Evolutionary conservation across 2,113 vertebrate genomes (phyloP).

Genomic region (Canis aureus): DNA sequence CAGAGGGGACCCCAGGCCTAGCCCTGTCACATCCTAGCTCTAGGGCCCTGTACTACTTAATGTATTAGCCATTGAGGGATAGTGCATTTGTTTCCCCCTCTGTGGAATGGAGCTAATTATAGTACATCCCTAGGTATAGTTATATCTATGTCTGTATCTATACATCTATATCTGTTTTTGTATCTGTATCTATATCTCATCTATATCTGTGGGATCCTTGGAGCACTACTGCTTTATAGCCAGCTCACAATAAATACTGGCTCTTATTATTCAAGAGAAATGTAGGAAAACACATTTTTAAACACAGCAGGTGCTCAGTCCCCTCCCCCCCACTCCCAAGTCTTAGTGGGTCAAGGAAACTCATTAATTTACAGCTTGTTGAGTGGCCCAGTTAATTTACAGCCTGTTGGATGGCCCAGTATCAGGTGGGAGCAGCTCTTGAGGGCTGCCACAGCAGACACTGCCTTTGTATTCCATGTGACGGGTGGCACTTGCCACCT

Average conservation of each 20-base stretch:
- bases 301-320: background rate
- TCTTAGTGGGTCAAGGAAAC: background rate
- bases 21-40: background rate
- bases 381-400: background rate
- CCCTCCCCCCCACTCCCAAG: no score
- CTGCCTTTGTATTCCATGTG: fast-evolving
- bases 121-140: background rate
- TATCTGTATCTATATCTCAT: background rate
- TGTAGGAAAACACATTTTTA: background rate
- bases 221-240: background rate
- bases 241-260: background rate
- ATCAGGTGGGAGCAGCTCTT: background rate
- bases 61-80: background rate
- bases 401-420: background rate
- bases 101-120: background rate
- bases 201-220: background rate
- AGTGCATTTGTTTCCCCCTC: background rate
- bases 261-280: background rate
- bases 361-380: background rate
- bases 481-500: background rate
- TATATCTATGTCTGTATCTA: background rate
- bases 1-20: background rate
- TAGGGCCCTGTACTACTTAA: background rate
- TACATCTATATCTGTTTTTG: no score
- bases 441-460: background rate